Percentiles rank a stretch among this genome's conserved stretches.
Conservation (phyloP, 2,113 vertebrate species). For the Ptyas mucosa region DNA sequence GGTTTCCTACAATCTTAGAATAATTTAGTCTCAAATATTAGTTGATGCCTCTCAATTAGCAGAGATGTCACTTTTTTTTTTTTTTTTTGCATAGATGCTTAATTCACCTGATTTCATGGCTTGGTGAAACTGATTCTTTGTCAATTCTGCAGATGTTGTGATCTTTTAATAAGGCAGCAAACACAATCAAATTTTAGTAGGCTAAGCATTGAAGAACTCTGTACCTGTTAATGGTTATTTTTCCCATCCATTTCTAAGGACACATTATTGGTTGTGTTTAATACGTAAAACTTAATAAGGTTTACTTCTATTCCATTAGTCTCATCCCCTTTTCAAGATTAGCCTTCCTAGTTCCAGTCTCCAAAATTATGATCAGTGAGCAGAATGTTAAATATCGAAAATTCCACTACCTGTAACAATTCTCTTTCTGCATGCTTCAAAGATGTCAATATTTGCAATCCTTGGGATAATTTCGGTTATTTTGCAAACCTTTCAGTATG, state of each 20-base stretch:
- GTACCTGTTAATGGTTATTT: not conserved
- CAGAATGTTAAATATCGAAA: not conserved
- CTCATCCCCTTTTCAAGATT: not conserved
- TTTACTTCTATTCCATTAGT: not conserved
- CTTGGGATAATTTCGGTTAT: not conserved
- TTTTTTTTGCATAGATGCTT: not conserved
- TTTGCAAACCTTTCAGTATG: not conserved
- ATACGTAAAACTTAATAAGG: not conserved
- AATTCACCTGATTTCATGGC: not conserved
- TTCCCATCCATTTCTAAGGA: not conserved
- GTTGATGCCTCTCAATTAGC: not conserved
- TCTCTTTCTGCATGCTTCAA: not conserved
- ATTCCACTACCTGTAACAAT: not conserved
- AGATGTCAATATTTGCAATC: not conserved
- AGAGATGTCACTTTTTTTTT: no score
- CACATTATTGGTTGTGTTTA: not conserved
- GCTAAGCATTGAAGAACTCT: not conserved
- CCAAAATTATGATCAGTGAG: not conserved
- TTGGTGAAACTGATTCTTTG: not conserved
- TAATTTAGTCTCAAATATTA: not conserved
- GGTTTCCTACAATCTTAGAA: not conserved
- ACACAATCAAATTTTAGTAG: not conserved
- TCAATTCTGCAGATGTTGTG: not conserved
- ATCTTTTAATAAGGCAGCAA: not conserved
- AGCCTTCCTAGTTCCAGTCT: not conserved